A percentile compares a stretch with the other conserved stretches of the same genome.
Conservation (phyloP, 2,888 invertebrate genomes). For the Drosophila longiperda region DNA sequence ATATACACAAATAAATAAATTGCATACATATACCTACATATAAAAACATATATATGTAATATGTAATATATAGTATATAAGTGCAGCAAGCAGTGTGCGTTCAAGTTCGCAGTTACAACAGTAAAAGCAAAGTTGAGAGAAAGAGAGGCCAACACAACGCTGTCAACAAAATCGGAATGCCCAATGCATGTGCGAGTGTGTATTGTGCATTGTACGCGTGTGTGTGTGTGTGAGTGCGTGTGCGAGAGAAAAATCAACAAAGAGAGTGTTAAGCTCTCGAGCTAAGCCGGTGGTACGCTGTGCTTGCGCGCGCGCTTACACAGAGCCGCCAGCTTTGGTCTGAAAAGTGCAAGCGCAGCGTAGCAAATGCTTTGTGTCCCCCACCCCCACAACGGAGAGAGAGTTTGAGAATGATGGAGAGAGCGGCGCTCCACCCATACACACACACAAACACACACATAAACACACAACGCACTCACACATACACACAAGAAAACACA, state of each 20-base stretch:
- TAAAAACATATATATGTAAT: slow-evolving; percentile 11
- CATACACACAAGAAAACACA: slow-evolving; percentile 10
- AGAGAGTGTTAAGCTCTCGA: slow-evolving; percentile 44
- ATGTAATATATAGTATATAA: slow-evolving; percentile 71
- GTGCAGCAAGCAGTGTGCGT: slow-evolving; percentile 46
- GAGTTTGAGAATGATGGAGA: slow-evolving; percentile 78
- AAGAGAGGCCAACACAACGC: slow-evolving; percentile 11
- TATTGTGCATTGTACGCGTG: slow-evolving; percentile 2
- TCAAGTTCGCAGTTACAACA: slow-evolving; percentile 28
- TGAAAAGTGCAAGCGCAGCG: slow-evolving; percentile 48
- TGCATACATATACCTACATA: slow-evolving; percentile 32
- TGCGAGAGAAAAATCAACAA: slow-evolving; percentile 1
- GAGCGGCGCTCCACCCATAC: slow-evolving; percentile 63
- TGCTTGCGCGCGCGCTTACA: slow-evolving; percentile 1
- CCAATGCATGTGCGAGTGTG: slow-evolving; percentile 44
- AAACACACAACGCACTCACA: slow-evolving; percentile 12
- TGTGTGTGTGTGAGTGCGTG: slow-evolving; percentile 9
- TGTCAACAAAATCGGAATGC: slow-evolving; percentile 34
- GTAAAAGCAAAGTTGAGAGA: background rate
- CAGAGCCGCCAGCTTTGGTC: slow-evolving; percentile 46
- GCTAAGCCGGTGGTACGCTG: slow-evolving; percentile 55
- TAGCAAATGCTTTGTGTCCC: slow-evolving; percentile 56
- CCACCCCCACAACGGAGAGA: slow-evolving; percentile 62
- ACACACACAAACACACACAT: slow-evolving; percentile 34
- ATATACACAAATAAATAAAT: slow-evolving; percentile 50